A percentile compares a stretch with the other conserved stretches of the same genome.
phyloP scores from a whole-genome alignment of 2,888 invertebrate genomes.

The Synanthedon vespiformis region DNA sequence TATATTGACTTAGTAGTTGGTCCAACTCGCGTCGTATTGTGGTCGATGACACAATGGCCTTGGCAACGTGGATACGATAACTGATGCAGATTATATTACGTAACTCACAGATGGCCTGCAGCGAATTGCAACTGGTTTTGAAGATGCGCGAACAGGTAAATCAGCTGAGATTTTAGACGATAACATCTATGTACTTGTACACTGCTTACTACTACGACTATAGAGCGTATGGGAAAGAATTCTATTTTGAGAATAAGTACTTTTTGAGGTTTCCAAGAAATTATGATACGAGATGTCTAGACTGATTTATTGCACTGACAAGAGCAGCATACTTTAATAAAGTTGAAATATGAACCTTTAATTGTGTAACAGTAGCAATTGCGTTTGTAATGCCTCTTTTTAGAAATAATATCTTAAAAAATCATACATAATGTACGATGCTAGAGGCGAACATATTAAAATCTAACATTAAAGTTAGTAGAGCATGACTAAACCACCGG shows the following conservation, averaged over 20 bases:
- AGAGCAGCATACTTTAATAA: slow-evolving; percentile 3
- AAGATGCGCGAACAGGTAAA: slow-evolving; percentile 27
- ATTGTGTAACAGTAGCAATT: background rate
- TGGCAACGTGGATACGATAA: slow-evolving; percentile 29
- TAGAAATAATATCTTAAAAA: no score
- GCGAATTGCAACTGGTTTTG: slow-evolving; percentile 51
- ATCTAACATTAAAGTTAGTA: slow-evolving; percentile 14
- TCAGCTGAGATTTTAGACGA: slow-evolving; percentile 34
- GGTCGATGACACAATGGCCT: slow-evolving; percentile 42
- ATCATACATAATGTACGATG: slow-evolving; percentile 1
- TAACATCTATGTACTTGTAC: slow-evolving; percentile 9
- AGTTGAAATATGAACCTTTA: slow-evolving; percentile 8
- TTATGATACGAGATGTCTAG: slow-evolving; percentile 8
- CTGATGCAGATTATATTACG: slow-evolving; percentile 43
- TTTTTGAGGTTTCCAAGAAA: slow-evolving; percentile 8
- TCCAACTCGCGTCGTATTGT: slow-evolving; percentile 29
- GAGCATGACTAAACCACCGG: slow-evolving; percentile 33
- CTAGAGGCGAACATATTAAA: slow-evolving; percentile 10
- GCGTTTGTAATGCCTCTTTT: no score
- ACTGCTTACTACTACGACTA: slow-evolving; percentile 4
- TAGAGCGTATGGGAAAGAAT: slow-evolving; percentile 21
- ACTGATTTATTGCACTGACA: background rate
- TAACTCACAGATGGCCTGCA: slow-evolving; percentile 44
- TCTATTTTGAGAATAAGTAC: slow-evolving; percentile 6
- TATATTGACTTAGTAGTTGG: slow-evolving; percentile 46